A percentile compares a stretch with the other conserved stretches of the same genome.
Evolutionary conservation across 2,888 invertebrate genomes (phyloP).

Genomic region (Trachelus iudaicus): DNA sequence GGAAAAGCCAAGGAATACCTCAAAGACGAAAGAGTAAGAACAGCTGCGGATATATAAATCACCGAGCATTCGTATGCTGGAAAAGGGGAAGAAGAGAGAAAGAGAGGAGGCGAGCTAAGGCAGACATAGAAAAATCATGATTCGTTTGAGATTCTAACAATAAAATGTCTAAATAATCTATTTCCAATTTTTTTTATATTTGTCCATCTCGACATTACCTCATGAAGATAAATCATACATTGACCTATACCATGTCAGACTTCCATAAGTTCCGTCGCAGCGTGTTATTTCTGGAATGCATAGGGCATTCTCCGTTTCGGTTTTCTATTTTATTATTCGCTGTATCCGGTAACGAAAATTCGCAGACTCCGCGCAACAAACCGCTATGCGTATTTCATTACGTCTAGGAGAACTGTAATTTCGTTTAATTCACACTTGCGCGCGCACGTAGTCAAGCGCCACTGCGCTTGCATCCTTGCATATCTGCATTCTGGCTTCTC

Average conservation of each 20-base stretch:
- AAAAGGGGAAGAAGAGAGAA: not conserved
- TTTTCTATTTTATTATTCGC: not conserved
- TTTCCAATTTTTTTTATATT: not conserved
- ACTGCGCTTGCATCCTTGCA: conserved; percentile 20
- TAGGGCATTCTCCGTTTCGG: not conserved
- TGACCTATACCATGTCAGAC: not conserved
- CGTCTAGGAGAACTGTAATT: conserved; percentile 47
- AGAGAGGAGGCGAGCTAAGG: no score
- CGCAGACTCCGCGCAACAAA: not conserved
- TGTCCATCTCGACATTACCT: not conserved
- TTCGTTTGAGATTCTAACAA: not conserved
- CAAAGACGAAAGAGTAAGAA: conserved; percentile 31
- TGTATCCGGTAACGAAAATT: not conserved
- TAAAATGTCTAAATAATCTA: not conserved
- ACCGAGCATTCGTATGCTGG: not conserved
- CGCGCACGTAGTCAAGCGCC: not conserved
- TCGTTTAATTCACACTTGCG: conserved; percentile 35
- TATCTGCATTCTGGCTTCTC: conserved; percentile 25
- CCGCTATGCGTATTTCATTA: conserved; percentile 45
- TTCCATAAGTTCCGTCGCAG: not conserved
- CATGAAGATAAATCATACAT: not conserved
- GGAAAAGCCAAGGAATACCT: conserved; percentile 1
- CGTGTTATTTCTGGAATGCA: not conserved
- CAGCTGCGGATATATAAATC: conserved; percentile 45
- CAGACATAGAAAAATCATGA: not conserved